Base-by-base conservation (phyloP, 2,797 vertebrate species). In the Staurois parvus region DNA sequence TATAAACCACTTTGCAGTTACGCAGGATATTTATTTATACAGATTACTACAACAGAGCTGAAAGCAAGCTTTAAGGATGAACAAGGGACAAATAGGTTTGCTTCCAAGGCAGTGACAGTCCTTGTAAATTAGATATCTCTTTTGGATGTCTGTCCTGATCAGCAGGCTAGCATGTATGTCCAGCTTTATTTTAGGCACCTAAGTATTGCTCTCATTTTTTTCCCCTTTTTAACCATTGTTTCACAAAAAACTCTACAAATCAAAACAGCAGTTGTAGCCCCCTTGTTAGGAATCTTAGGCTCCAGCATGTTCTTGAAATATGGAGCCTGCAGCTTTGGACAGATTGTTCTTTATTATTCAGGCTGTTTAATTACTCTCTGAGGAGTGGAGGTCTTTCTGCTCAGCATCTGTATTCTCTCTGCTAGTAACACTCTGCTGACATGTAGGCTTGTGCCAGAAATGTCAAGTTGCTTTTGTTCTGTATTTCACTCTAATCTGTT, bases 401-500 rank as follows among this genome's bases (percentile, higher is more conserved):
- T 40, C 17, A 30, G 9, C 78, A 69, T 79, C 66, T 79, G 78
- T 56, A 70, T 79, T 13, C 42, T 79, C 59, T 66, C 37, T 17
- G 11, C 48, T 11, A 21, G 70, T 69, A 69, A 70, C 66, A 48
- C 77, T 48, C 29, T n/a, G 24, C 28, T 69, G 66, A 32, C 66
- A n/a, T 52, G 28, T 34, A 8, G 67, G 19, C 19, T 24, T 69
- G 28, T 52, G 40, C 64, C 77, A 79, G 67, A 66, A n/a, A 79
- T 15, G 29, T 48, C 76, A 70, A 26, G 66, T 45, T 69, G 42
- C 69, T 52, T 70, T 28, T 48, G 2, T 37, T 67, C 64, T n/a
- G 32, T 24, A 40, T 48, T 30, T 37, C 29, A 3, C 56, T 78
- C 59, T 42, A 15, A 34, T 78, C 32, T 79, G 17, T 30, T 56